phyloP scores from a whole-genome alignment of 35 echinoderm and acorn worm genomes.

The Strongylocentrotus purpuratus region DNA sequence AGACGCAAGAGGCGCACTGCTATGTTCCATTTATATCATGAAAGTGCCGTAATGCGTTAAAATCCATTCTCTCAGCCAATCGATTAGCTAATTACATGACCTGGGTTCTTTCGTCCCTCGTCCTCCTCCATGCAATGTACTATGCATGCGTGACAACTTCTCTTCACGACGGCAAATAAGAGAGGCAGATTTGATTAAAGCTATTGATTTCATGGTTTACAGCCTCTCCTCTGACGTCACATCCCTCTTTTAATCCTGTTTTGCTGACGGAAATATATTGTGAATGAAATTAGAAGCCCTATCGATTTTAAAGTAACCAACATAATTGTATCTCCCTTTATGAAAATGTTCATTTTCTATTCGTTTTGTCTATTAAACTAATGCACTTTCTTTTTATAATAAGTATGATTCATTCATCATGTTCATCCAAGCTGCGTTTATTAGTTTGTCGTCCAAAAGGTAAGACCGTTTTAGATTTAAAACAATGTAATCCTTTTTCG shows the following conservation, averaged over 20 bases:
- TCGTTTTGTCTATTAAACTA: too few relatives aligned
- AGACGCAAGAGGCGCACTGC: not conserved
- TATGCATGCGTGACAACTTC: not conserved
- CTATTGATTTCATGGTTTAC: not conserved
- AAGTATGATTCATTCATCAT: too few relatives aligned
- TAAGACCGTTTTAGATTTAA: too few relatives aligned
- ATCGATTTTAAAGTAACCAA: not conserved
- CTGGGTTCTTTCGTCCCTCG: not conserved
- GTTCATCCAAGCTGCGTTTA: too few relatives aligned
- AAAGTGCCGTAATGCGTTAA: slow-evolving; percentile 15
- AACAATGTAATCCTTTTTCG: too few relatives aligned
- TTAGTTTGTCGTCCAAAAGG: too few relatives aligned
- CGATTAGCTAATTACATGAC: slow-evolving; percentile 32
- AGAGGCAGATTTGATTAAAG: slow-evolving; percentile 5
- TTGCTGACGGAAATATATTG: not conserved
- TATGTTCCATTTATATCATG: not conserved
- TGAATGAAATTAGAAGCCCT: slow-evolving; percentile 2
- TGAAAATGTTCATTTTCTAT: too few relatives aligned
- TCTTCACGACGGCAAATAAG: not conserved
- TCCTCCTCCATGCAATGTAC: not conserved
- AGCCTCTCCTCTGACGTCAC: not conserved
- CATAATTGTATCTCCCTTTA: not conserved
- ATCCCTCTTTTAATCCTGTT: not conserved
- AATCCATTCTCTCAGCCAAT: slow-evolving; percentile 25
- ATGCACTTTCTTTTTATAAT: too few relatives aligned